Conservation (phyloP, 2,888 invertebrate species). For the Clostera curtula region DNA sequence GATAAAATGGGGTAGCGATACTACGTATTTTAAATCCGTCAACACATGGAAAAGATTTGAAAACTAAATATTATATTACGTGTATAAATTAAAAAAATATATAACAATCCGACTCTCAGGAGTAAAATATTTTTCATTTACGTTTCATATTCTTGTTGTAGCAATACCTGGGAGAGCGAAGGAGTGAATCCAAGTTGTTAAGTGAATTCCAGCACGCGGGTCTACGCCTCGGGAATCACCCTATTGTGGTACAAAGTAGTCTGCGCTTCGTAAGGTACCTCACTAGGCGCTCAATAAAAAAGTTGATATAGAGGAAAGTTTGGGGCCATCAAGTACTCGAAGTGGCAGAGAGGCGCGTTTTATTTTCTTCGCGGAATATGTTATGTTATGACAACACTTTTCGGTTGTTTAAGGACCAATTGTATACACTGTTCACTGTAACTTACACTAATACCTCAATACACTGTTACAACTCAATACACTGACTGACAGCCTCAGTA, state of each 20-base stretch:
- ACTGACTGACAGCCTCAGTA: too few species aligned
- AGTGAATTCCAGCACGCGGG: conserved; percentile 38
- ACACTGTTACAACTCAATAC: too few species aligned
- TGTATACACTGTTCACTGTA: too few species aligned
- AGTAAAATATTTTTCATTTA: background rate
- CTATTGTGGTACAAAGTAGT: conserved; percentile 41
- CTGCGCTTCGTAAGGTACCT: conserved; percentile 22
- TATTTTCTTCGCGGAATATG: background rate
- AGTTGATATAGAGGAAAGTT: conserved; percentile 32
- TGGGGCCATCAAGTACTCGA: conserved; percentile 18
- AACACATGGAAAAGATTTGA: too few species aligned
- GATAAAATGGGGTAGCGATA: too few species aligned
- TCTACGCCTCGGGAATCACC: conserved; percentile 37
- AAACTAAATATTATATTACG: too few species aligned
- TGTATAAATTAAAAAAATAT: too few species aligned
- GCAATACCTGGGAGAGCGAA: too few species aligned
- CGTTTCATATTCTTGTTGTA: background rate
- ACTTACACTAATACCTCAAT: too few species aligned
- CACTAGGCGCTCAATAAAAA: conserved; percentile 30
- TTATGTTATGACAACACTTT: conserved; percentile 5
- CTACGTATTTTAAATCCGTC: too few species aligned
- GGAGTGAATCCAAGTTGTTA: conserved; percentile 38
- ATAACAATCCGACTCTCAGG: too few species aligned
- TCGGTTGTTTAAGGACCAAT: too few species aligned
- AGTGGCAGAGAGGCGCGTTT: background rate